phyloP scores from a whole-genome alignment of 2,888 invertebrate species.

The Cordilura impudica region DNA sequence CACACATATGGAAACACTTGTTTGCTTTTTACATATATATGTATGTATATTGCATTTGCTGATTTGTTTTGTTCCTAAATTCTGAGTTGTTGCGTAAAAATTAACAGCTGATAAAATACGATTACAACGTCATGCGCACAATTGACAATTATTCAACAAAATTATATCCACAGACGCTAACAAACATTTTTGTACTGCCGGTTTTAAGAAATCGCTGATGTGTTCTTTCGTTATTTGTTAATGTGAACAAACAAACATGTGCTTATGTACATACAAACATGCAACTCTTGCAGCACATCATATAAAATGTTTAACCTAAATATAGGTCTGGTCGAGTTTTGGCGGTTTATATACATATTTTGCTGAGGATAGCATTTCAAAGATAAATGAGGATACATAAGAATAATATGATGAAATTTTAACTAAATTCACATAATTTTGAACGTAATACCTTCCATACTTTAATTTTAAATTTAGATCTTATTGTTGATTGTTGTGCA shows the following conservation, averaged over 20 bases:
- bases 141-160: background rate
- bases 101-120: background rate
- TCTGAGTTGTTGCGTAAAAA: background rate
- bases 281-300: background rate
- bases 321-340: background rate
- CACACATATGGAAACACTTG: background rate
- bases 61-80: background rate
- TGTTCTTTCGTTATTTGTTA: constrained; percentile 59
- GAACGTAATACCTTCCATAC: background rate
- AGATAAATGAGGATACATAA: background rate
- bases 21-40: background rate
- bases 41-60: background rate
- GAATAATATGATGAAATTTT: constrained; percentile 22
- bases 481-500: too few relatives aligned
- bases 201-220: constrained; percentile 59
- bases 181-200: background rate
- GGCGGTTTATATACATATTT: background rate
- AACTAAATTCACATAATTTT: background rate
- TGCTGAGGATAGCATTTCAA: background rate
- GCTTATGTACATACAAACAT: background rate
- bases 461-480: background rate
- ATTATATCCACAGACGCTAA: background rate
- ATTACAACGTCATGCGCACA: background rate
- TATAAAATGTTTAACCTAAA: background rate
- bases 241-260: background rate